Base-by-base conservation (phyloP, 2,888 invertebrate genomes). In the Apodemia mormo region DNA sequence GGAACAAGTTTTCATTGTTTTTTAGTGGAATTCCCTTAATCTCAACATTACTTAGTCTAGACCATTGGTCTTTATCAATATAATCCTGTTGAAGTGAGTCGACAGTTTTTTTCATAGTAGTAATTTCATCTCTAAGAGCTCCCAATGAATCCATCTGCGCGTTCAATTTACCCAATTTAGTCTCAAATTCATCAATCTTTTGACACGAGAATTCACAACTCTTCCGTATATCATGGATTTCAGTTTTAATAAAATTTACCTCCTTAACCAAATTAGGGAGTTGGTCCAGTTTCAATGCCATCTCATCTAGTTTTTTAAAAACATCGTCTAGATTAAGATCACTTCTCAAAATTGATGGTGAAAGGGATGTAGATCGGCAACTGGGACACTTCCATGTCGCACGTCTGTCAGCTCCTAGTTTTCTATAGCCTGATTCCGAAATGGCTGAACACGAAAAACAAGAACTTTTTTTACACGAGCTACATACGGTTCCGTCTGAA, bases 391-490 rank as follows among this genome's bases (percentile, higher is more conserved):
- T n/a, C n/a, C n/a, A n/a, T n/a, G n/a, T n/a, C n/a, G n/a, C n/a
- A n/a, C n/a, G n/a, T n/a, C n/a, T n/a, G n/a, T n/a, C n/a, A n/a
- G n/a, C n/a, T n/a, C n/a, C n/a, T n/a, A n/a, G n/a, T n/a, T n/a
- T n/a, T n/a, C n/a, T n/a, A n/a, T n/a, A n/a, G n/a, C n/a, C n/a
- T n/a, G n/a, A n/a, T n/a, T n/a, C n/a, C n/a, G n/a, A n/a, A n/a
- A n/a, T n/a, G n/a, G n/a, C n/a, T n/a, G n/a, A n/a, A n/a, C n/a
- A n/a, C n/a, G n/a, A n/a, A n/a, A n/a, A n/a, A n/a, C n/a, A n/a
- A n/a, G n/a, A n/a, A n/a, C n/a, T n/a, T 43, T 66, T 69, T 43
- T 56, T 65, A 66, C 69, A 69, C 10, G 56, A 52, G 14, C 64
- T 37, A 52, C 69, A 69, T n/a, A 54, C n/a, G 22, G 54, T 54